phyloP scores from a whole-genome alignment of 92 coral and sea anemone genomes.

The Diadumene lineata region DNA sequence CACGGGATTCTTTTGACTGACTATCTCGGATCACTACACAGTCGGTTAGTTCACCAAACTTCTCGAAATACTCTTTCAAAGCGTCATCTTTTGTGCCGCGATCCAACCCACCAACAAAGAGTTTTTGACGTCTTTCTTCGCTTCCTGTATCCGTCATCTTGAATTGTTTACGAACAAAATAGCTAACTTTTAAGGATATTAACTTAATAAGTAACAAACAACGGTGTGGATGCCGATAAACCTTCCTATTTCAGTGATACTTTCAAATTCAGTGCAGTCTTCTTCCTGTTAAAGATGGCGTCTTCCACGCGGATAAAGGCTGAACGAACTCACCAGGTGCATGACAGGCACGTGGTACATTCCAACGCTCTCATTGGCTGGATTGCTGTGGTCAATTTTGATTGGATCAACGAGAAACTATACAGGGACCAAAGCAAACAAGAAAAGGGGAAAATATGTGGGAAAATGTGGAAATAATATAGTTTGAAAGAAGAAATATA shows the following conservation, averaged over 20 bases:
- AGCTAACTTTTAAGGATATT: background rate
- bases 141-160: slow-evolving; percentile 25
- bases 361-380: slow-evolving; percentile 15
- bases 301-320: background rate
- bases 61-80: slow-evolving; percentile 68
- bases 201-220: background rate
- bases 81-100: slow-evolving; percentile 71
- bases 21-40: slow-evolving; percentile 69
- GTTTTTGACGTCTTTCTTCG: slow-evolving; percentile 70
- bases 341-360: slow-evolving; percentile 11
- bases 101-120: slow-evolving; percentile 88
- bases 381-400: background rate
- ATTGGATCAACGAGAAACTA: too few relatives aligned
- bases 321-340: slow-evolving; percentile 12
- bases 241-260: background rate
- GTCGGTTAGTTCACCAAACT: slow-evolving; percentile 69
- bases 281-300: slow-evolving; percentile 12
- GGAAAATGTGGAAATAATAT: too few relatives aligned
- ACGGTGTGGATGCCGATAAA: background rate
- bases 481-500: too few relatives aligned
- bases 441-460: too few relatives aligned
- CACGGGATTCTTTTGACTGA: slow-evolving; percentile 62
- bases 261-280: background rate
- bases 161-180: background rate
- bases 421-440: too few relatives aligned